Base-by-base conservation (phyloP, 2,113 vertebrate genomes). In the Panthera tigris region DNA sequence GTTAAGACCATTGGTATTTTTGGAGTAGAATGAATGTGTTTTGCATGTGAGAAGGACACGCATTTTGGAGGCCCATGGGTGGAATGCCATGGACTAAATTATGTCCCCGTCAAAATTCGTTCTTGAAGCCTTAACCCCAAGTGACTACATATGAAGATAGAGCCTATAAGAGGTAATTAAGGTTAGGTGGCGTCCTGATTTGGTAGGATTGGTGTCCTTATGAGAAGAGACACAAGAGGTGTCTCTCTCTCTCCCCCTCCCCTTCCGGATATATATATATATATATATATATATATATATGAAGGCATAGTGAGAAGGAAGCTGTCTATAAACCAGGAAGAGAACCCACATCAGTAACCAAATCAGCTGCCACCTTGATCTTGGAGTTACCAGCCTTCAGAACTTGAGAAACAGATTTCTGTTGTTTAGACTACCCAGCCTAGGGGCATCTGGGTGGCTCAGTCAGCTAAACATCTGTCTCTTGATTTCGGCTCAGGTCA, bases 401-500 rank as follows among this genome's bases (percentile, higher is more conserved):
- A 92, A 66, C 12, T 89, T 57, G 10, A 93, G 31, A 87, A 94
- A 83, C 31, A 89, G 36, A 68, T 83, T 79, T 89, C 31, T 93
- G 13, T 89, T 89, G 29, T 80, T 80, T 15, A 80, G 63, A 19
- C 25, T 31, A 71, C n/a, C 27, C 61, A 85, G 19, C 1, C 16
- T 57, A 57, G 55, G 18, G 55, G 18, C 55, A 57, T 18, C 55
- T 57, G 55, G 55, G 55, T 57, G 55, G 55, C 55, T 57, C 55
- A 19, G 18, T 57, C 18, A 57, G 55, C 19, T 21, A 57, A 57
- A 16, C 55, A 57, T 57, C 55, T 57, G 18, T 19, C 55, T 57
- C 55, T 57, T 57, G 55, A 57, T 57, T 57, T 57, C 6, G 18
- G 55, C 55, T 57, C 55, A 57, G 55, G 55, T 57, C 18, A 57